Evolutionary conservation across 2,888 invertebrate species (phyloP), one percentile per base, ranked within the genome.

Genomic region (Anoplius nigerrimus): DNA sequence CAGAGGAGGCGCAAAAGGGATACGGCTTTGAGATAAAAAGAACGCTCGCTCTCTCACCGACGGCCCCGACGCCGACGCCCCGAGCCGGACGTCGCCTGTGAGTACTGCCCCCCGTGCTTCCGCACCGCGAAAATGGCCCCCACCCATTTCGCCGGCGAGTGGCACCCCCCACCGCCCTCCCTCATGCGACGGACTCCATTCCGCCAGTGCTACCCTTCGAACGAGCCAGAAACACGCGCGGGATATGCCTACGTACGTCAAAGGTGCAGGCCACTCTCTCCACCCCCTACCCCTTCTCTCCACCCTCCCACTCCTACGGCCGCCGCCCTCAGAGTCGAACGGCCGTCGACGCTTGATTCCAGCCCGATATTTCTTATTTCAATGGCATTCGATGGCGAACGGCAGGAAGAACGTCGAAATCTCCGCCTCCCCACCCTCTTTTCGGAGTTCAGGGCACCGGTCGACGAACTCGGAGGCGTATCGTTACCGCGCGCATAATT

Each of bases 1-100:
- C 72, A 81, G 80, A 82, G 77, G 78, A 81, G 77, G 75, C 76
- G 86, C 82, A 81, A 80, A 82, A 84, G 86, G 84, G 82, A 85
- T 82, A 84, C 82, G 79, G 86, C 85, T 86, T 86, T 86, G 84
- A 82, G 86, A 86, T 86, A 85, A 86, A 86, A 87, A 80, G 79
- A 80, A 80, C 79, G 75, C 69, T n/a, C 66, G 56, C 34, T 43
- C 63, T n/a, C n/a, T n/a, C n/a, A n/a, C n/a, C n/a, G n/a, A n/a
- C n/a, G n/a, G n/a, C n/a, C n/a, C n/a, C n/a, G n/a, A n/a, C n/a
- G 77, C 59, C 77, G 77, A 75, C 43, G 57, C 22, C 42, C 43
- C 43, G 43, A 21, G 34, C 34, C 34, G 34, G 74, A 24, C 68
- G 65, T 43, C 58, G 46, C 54, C 63, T 62, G 42, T 66, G 70